These are phyloP conservation scores for Enoplosus armatus DNA, from an alignment of 2,797 vertebrate genomes.

Conservation along the genomic window DNA sequence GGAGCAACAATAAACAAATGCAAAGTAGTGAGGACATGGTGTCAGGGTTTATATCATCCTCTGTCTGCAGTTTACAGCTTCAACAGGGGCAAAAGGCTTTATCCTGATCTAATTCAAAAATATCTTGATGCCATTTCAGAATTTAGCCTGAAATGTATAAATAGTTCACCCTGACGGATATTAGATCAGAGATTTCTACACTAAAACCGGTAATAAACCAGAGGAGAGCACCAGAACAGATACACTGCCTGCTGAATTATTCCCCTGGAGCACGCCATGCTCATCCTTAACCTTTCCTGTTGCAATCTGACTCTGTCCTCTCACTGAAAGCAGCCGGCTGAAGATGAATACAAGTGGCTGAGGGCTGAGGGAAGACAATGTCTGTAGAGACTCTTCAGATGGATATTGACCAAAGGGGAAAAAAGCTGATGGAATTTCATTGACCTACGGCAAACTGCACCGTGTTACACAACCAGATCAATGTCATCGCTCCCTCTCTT, in stretches of 20 bases:
- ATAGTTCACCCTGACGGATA: background rate
- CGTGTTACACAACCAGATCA: constrained; percentile 79
- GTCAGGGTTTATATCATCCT: constrained; percentile 7
- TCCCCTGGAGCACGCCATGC: constrained; percentile 6
- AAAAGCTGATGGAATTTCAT: constrained; percentile 79
- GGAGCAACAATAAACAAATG: constrained; percentile 54
- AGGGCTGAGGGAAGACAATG: constrained; percentile 62
- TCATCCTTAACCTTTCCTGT: constrained; percentile 37
- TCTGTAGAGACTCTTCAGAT: constrained; percentile 66
- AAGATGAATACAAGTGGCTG: constrained; percentile 59
- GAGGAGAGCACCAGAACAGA: background rate
- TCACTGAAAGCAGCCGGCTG: constrained; percentile 29
- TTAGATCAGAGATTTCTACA: background rate
- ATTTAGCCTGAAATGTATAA: background rate
- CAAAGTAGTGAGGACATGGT: constrained; percentile 17
- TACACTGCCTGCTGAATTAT: background rate
- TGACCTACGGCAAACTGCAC: constrained; percentile 77
- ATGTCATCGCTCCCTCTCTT: constrained; percentile 65
- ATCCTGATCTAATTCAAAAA: background rate
- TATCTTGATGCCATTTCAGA: background rate
- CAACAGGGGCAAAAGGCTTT: background rate
- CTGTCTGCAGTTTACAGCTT: constrained; percentile 11
- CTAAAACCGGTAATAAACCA: background rate
- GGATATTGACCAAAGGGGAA: constrained; percentile 77
- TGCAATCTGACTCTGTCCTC: constrained; percentile 25